These are phyloP conservation scores for Uria aalge DNA, from an alignment of 2,113 vertebrate species.

Conservation along the genomic window DNA sequence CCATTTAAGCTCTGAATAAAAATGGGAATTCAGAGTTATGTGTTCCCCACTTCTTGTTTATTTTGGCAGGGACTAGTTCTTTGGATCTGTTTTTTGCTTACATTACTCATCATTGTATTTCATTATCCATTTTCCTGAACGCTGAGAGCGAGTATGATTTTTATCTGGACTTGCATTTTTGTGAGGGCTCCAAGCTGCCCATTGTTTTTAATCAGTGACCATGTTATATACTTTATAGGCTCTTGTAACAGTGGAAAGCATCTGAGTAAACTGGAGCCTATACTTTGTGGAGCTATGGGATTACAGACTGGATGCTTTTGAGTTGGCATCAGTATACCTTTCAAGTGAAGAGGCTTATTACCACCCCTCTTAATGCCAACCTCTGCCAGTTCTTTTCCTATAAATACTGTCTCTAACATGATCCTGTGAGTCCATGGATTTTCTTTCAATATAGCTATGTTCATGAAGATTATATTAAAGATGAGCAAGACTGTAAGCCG, in stretches of 20 bases:
- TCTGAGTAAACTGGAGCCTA: not conserved
- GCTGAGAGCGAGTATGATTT: constrained; percentile 7
- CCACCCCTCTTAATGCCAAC: not conserved
- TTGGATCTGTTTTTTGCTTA: constrained; percentile 30
- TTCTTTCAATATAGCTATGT: not conserved
- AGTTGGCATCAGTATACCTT: not conserved
- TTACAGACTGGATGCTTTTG: not conserved
- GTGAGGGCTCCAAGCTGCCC: not conserved
- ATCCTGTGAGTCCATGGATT: not conserved
- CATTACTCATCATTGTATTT: not conserved
- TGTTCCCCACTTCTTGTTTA: not conserved
- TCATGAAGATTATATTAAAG: not conserved
- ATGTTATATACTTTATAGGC: not conserved
- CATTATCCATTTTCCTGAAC: constrained; percentile 35
- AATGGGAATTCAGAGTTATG: constrained; percentile 12
- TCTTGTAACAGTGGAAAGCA: not conserved
- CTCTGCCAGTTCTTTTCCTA: not conserved
- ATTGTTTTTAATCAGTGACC: constrained; percentile 11
- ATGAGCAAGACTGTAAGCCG: not conserved
- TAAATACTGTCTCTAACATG: not conserved
- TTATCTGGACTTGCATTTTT: constrained; percentile 39
- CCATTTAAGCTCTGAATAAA: constrained; percentile 32
- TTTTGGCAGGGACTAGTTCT: constrained; percentile 15
- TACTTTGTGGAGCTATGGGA: not conserved
- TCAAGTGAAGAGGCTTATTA: not conserved